phyloP scores from a whole-genome alignment of 2,797 vertebrate genomes.

The Phataginus tricuspis region DNA sequence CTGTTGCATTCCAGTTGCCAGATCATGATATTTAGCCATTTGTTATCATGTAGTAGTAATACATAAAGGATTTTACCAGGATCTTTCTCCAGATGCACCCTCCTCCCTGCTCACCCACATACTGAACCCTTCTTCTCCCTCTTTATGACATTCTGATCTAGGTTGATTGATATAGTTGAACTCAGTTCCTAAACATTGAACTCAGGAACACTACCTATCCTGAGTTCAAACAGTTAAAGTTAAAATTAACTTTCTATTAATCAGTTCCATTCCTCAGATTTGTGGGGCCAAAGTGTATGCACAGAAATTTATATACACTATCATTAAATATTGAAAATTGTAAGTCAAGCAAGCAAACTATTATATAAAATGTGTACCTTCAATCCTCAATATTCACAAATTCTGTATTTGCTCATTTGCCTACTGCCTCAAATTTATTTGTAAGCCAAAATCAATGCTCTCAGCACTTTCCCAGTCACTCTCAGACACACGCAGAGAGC shows the following conservation, averaged over 20 bases:
- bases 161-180: too few relatives aligned
- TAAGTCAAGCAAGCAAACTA: not conserved
- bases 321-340: slow-evolving; percentile 10
- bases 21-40: slow-evolving; percentile 21
- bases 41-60: not conserved
- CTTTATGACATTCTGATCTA: not conserved
- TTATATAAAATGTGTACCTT: not conserved
- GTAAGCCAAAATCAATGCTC: not conserved
- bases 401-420: not conserved
- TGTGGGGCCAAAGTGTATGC: not conserved
- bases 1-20: not conserved
- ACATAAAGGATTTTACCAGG: not conserved
- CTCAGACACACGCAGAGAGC: not conserved
- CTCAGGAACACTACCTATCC: too few relatives aligned
- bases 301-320: not conserved
- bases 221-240: too few relatives aligned
- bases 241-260: not conserved
- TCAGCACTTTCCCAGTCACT: too few relatives aligned
- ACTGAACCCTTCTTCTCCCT: not conserved
- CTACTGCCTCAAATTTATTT: not conserved
- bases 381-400: not conserved
- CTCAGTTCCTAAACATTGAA: too few relatives aligned
- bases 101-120: not conserved
- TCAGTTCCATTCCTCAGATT: not conserved
- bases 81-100: not conserved